Base-by-base conservation (phyloP, 2,888 invertebrate species). In the Drosophila demipolita region DNA sequence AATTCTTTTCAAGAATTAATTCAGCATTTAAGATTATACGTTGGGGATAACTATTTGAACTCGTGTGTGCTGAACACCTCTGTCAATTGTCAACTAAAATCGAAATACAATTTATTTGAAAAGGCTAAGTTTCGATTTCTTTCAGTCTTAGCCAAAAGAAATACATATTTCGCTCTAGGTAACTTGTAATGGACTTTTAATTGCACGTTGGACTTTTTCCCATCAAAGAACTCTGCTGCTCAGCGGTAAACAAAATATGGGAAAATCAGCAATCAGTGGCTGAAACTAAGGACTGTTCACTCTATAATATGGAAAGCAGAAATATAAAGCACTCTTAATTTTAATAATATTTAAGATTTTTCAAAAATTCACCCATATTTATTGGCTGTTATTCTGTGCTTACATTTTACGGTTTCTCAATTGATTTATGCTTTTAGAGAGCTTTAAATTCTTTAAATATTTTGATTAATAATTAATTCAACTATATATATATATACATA, bases 181-280 rank as follows among this genome's bases (percentile, higher is more conserved):
- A 33, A 45, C 32, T 58, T 45, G 17, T 73, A 78, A 77, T 77
- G 35, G 76, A 50, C 55, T 78, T 77, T 77, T 77, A 77, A 77
- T 77, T 74, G 55, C 17, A 26, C 45, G 23, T 15, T 45, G 26
- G 26, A 26, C 61, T 17, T 63, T 20, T 23, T 48, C 17, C 55
- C 67, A 54, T 42, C 42, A 42, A 23, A 54, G 5, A 40, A 29
- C 26, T 2, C 55, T 55, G 35, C 12, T 7, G 9, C 11, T 11
- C 23, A 52, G 11, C 23, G 29, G 20, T 36, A 26, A 48, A 49
- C 40, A 48, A 48, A 29, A 17, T 12, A 42, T 32, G 8, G 12
- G 9, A 23, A 48, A 20, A 33, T 8, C 11, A 15, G 8, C 40
- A 40, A 40, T 40, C n/a, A 23, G 15, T 8, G 4, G 4, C 23